A percentile compares a stretch with the other conserved stretches of the same genome.
phyloP scores from a whole-genome alignment of 1,140 invertebrate genomes.

The Dinoponera quadriceps region DNA sequence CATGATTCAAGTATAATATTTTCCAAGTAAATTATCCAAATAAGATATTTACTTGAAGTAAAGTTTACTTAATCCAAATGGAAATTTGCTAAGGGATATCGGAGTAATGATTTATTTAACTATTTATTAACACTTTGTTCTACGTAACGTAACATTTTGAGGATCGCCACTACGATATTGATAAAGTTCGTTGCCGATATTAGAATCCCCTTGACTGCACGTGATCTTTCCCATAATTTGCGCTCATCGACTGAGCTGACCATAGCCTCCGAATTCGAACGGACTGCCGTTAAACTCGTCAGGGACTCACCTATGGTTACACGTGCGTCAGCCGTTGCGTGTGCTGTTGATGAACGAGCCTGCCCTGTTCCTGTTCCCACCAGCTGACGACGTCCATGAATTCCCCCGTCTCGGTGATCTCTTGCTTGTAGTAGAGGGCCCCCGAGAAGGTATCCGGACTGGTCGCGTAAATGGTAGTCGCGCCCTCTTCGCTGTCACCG shows the following conservation, averaged over 20 bases:
- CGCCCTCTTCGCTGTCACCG: slow-evolving; percentile 75
- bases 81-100: too few species aligned
- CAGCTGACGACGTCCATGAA: slow-evolving; percentile 89
- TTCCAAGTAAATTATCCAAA: too few species aligned
- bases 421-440: slow-evolving; percentile 86
- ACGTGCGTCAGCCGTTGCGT: slow-evolving; percentile 83
- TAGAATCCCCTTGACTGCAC: neutral
- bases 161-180: too few species aligned
- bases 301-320: slow-evolving; percentile 74
- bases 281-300: slow-evolving; percentile 21
- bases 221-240: slow-evolving; percentile 9
- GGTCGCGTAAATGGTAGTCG: slow-evolving; percentile 80
- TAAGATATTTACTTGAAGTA: too few species aligned
- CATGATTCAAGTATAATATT: too few species aligned
- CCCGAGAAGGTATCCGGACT: slow-evolving; percentile 82
- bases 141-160: too few species aligned
- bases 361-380: slow-evolving; percentile 88
- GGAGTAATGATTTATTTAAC: too few species aligned
- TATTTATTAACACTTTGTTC: too few species aligned
- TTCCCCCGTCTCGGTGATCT: slow-evolving; percentile 88
- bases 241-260: neutral
- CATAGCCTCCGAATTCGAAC: neutral
- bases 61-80: too few species aligned
- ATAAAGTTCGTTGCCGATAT: neutral
- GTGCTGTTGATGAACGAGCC: slow-evolving; percentile 80